These are phyloP conservation scores for Macrobrachium rosenbergii DNA, from an alignment of 1,140 invertebrate genomes.

Conservation along the genomic window DNA sequence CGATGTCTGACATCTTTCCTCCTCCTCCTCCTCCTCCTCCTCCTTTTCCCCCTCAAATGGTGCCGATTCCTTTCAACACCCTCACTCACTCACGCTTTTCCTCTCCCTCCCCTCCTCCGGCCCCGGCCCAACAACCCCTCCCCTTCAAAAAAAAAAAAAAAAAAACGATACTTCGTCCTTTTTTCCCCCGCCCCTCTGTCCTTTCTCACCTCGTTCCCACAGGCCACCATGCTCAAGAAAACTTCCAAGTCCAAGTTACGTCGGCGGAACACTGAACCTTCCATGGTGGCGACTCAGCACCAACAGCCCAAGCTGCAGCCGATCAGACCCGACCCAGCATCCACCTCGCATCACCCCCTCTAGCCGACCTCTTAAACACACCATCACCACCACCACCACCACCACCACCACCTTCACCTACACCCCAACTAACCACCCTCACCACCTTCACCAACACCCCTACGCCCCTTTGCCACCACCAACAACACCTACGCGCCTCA, in stretches of 20 bases:
- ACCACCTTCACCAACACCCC: no score
- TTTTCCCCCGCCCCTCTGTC: not conserved
- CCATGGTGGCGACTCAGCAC: slow-evolving; percentile 42
- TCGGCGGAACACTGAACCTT: slow-evolving; percentile 67
- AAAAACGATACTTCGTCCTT: no score
- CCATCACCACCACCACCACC: not conserved
- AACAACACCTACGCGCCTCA: no score
- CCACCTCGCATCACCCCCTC: slow-evolving; percentile 55
- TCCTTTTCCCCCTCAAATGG: no score
- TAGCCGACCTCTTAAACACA: not conserved
- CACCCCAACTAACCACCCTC: no score
- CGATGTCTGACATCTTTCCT: no score
- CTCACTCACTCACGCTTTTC: slow-evolving; percentile 9
- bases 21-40: no score
- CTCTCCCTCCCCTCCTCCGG: slow-evolving; percentile 9
- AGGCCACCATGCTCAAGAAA: slow-evolving; percentile 68
- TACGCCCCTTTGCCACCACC: no score
- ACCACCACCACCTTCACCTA: not conserved
- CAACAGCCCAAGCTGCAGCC: slow-evolving; percentile 45
- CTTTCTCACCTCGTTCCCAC: slow-evolving; percentile 1
- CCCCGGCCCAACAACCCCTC: not conserved
- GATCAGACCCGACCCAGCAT: slow-evolving; percentile 58
- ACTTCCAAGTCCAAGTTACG: slow-evolving; percentile 65
- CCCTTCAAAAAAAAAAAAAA: no score
- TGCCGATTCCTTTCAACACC: not conserved